Conservation (phyloP, 2,113 vertebrate species). For the Apistogramma diplotaenia region DNA sequence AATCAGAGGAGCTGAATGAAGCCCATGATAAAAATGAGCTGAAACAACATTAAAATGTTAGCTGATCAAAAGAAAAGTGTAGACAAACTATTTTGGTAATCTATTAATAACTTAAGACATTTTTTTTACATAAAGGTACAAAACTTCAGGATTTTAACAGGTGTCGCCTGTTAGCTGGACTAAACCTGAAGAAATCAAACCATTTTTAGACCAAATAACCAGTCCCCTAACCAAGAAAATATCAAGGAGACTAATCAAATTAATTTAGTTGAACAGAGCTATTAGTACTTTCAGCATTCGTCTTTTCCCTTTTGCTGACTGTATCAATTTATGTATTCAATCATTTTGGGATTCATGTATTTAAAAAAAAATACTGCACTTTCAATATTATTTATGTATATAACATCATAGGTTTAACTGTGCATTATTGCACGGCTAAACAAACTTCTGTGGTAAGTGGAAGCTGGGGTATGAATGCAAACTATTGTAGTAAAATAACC, state of each 20-base stretch:
- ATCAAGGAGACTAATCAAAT: not conserved
- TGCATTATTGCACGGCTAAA: not conserved
- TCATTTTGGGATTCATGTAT: too few species aligned
- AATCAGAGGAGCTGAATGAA: not conserved
- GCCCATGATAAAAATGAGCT: not conserved
- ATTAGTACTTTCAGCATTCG: not conserved
- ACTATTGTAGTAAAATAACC: not conserved
- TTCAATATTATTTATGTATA: not conserved
- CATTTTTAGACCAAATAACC: not conserved
- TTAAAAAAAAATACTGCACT: not conserved
- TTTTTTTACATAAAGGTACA: not conserved
- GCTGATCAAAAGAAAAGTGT: not conserved
- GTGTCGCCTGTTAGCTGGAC: not conserved
- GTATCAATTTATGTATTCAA: not conserved
- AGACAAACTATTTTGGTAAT: not conserved
- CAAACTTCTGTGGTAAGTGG: fast-evolving
- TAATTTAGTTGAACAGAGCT: not conserved
- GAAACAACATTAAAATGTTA: not conserved
- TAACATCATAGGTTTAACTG: not conserved
- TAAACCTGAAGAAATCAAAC: not conserved
- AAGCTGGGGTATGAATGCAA: not conserved
- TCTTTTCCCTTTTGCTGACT: too few species aligned
- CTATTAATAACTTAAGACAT: not conserved
- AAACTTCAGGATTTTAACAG: too few species aligned
- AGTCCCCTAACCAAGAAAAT: not conserved